Conservation (phyloP, 2,113 vertebrate genomes). For the Crotalus viridis region DNA sequence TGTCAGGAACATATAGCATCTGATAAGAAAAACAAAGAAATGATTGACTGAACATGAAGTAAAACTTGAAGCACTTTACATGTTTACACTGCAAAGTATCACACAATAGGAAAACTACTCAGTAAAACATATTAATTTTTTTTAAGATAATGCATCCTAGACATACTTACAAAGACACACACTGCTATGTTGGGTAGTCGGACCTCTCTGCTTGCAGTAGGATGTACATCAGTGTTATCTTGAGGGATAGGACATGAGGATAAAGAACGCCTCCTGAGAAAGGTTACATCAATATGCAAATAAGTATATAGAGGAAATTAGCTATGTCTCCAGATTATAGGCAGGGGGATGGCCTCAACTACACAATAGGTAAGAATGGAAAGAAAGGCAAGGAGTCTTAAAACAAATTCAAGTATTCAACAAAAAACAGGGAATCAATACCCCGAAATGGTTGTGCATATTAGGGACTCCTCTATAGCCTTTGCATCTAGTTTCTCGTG, state of each 20-base stretch:
- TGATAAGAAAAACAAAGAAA: background rate
- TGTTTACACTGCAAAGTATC: background rate
- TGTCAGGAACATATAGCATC: background rate
- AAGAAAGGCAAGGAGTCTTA: background rate
- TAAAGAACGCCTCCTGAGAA: slow-evolving; percentile 81
- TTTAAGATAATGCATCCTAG: background rate
- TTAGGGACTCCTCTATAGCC: background rate
- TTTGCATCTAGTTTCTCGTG: background rate
- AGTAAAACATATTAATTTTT: background rate
- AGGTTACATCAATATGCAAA: slow-evolving; percentile 42
- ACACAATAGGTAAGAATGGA: slow-evolving; percentile 13
- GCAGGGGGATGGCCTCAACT: slow-evolving; percentile 24
- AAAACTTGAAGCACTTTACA: background rate
- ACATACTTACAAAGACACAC: slow-evolving; percentile 87
- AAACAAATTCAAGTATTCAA: background rate
- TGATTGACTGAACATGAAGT: background rate
- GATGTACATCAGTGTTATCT: slow-evolving; percentile 74
- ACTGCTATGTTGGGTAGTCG: slow-evolving; percentile 86
- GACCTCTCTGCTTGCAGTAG: slow-evolving; percentile 80
- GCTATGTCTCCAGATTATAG: background rate
- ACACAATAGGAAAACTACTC: background rate
- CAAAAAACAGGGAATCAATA: background rate
- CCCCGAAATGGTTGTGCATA: background rate
- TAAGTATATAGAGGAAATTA: slow-evolving; percentile 17
- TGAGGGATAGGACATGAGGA: slow-evolving; percentile 80